Conservation (phyloP, 2,888 invertebrate genomes). For the Hypsopygia costalis region DNA sequence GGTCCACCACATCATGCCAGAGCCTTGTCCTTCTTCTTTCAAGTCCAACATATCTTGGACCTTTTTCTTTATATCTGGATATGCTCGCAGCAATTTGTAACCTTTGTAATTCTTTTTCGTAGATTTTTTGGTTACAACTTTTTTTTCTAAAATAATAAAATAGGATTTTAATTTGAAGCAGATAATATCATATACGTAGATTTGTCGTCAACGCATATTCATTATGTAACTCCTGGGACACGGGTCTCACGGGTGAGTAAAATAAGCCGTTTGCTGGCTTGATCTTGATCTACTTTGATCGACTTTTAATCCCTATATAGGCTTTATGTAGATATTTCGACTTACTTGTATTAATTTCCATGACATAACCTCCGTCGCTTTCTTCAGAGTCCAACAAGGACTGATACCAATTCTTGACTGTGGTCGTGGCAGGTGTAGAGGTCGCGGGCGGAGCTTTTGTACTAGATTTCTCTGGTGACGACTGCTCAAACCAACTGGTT, state of each 20-base stretch:
- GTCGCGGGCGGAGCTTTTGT: constrained; percentile 34
- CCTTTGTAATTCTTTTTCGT: constrained; percentile 77
- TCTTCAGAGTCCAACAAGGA: constrained; percentile 62
- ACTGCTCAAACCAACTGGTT: constrained; percentile 65
- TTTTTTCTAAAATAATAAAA: constrained; percentile 35
- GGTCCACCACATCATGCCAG: constrained; percentile 76
- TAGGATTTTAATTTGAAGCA: constrained; percentile 1
- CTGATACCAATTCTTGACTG: constrained; percentile 62
- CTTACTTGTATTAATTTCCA: constrained; percentile 26
- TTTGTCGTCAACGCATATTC: no score
- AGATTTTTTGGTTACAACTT: constrained; percentile 55
- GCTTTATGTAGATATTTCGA: no score
- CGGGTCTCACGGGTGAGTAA: no score
- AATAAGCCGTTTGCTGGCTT: no score
- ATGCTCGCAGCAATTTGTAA: constrained; percentile 72
- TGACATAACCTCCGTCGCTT: constrained; percentile 42
- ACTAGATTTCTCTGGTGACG: constrained; percentile 29
- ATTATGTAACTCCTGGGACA: no score
- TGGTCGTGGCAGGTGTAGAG: constrained; percentile 37
- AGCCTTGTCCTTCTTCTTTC: constrained; percentile 70
- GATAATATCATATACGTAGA: neutral
- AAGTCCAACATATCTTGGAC: constrained; percentile 66
- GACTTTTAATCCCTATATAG: no score
- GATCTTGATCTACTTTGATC: no score
- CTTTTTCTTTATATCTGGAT: constrained; percentile 64